A percentile compares a stretch with the other conserved stretches of the same genome.
phyloP scores from a whole-genome alignment of 2,797 vertebrate genomes.

The Tinamus major region DNA sequence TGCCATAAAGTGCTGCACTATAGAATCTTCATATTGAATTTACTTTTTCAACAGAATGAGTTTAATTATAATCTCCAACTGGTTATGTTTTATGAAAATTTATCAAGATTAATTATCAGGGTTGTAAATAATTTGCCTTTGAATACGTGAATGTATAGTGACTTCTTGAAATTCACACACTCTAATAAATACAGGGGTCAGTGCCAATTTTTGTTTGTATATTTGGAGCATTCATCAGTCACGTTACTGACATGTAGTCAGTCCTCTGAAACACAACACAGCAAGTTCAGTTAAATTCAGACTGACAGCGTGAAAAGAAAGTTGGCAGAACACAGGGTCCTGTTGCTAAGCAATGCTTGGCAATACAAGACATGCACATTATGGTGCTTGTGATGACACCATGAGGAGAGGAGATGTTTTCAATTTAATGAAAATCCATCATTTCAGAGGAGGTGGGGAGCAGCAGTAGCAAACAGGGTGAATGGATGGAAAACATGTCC shows the following conservation, averaged over 20 bases:
- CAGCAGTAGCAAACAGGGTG: slow-evolving; percentile 5
- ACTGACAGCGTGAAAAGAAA: slow-evolving; percentile 71
- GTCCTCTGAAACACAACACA: slow-evolving; percentile 71
- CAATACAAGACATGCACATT: slow-evolving; percentile 11
- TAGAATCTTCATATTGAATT: not conserved
- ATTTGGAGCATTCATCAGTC: slow-evolving; percentile 51
- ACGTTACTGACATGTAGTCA: slow-evolving; percentile 55
- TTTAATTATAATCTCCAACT: slow-evolving; percentile 37
- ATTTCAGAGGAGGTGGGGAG: not conserved
- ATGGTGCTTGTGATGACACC: slow-evolving; percentile 61
- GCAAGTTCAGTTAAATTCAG: slow-evolving; percentile 74
- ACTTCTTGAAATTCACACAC: slow-evolving; percentile 52
- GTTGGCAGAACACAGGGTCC: slow-evolving; percentile 78
- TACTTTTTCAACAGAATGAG: slow-evolving; percentile 6
- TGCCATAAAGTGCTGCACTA: not conserved
- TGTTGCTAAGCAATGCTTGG: slow-evolving; percentile 77
- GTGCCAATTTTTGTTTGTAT: slow-evolving; percentile 36
- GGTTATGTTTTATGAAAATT: slow-evolving; percentile 28
- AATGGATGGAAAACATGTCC: not conserved
- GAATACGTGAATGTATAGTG: not conserved
- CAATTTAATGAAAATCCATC: slow-evolving; percentile 27
- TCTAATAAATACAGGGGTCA: slow-evolving; percentile 43
- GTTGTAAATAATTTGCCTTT: slow-evolving; percentile 62
- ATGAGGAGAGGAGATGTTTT: slow-evolving; percentile 46
- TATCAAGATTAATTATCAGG: slow-evolving; percentile 49